These are phyloP conservation scores for Pseudomyrmex pallidus DNA, from an alignment of 1,140 invertebrate genomes.

Conservation along the genomic window DNA sequence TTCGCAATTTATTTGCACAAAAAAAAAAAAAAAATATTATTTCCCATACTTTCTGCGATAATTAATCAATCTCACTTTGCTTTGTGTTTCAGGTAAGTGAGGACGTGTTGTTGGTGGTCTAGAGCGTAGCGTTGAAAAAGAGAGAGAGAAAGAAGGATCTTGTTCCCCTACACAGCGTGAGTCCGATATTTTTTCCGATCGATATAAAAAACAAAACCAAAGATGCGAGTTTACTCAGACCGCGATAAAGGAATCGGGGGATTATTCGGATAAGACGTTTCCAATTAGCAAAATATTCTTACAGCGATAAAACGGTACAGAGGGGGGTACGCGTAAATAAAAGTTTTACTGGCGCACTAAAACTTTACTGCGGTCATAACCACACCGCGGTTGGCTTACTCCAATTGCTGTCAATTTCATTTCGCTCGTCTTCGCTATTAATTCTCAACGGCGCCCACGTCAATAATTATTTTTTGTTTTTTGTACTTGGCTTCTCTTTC, in stretches of 20 bases:
- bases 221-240: constrained; percentile 15
- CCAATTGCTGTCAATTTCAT: constrained; percentile 66
- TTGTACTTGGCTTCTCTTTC: background rate
- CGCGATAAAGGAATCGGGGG: constrained; percentile 28
- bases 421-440: constrained; percentile 62
- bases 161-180: background rate
- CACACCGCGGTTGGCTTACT: constrained; percentile 61
- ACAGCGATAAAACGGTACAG: background rate
- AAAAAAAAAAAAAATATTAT: background rate
- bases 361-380: constrained; percentile 68
- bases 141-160: background rate
- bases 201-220: constrained; percentile 32
- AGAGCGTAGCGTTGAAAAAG: background rate
- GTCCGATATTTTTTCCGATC: constrained; percentile 9
- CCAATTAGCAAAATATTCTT: constrained; percentile 56
- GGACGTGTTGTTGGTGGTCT: too few species aligned
- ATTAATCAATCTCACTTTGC: constrained; percentile 1
- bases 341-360: constrained; percentile 68
- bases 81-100: constrained; percentile 70
- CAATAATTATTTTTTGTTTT: constrained; percentile 4
- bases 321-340: constrained; percentile 54
- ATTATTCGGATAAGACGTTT: constrained; percentile 46
- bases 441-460: constrained; percentile 45
- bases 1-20: too few species aligned
- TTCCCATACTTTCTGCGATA: background rate